Evolutionary conservation across 2,888 invertebrate genomes (phyloP), one percentile per base, ranked within the genome.

Genomic region (Xylocampa areola): DNA sequence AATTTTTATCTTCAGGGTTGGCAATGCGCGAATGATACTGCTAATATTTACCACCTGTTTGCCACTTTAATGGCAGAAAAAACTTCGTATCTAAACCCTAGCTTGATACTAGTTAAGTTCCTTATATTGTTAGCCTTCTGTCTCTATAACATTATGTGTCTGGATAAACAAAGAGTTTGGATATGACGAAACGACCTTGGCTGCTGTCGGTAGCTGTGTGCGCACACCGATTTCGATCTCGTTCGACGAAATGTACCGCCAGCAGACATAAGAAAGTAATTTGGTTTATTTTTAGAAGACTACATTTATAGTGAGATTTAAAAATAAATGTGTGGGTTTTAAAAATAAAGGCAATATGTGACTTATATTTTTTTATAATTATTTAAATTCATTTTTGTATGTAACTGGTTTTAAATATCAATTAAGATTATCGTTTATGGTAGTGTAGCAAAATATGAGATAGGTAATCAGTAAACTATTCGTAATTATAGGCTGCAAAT

Each of bases 111-210:
- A 21, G 1, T 21, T 1, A 7, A 1, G 21, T 21, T 6, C 21
- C 21, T 21, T 21, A 21, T 2, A 7, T 25, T 58, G 10, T 50
- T 25, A 11, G 0, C 2, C 4, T 36, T 35, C 41, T 70, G 49
- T 33, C 29, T 21, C 25, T 13, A 0, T 6, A n/a, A n/a, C 36
- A 27, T 19, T 16, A 0, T 25, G 16, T 47, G 33, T 30, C 40
- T 40, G 13, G 40, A 39, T 66, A 60, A 68, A 75, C 76, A 74
- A 76, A 74, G 77, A 66, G 25, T 48, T 54, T 29, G 32, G 29
- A 32, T 27, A 57, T 43, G 49, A 70, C 29, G 36, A 14, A 53
- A 36, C 29, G 74, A 45, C 74, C 74, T 75, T 75, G 74, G 45
- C 21, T 39, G 57, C 16, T 47, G 68, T 49, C 45, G 49, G 48